Evolutionary conservation across 2,888 invertebrate species (phyloP), one percentile per base, ranked within the genome.

Genomic region (Rhogogaster chlorosoma): DNA sequence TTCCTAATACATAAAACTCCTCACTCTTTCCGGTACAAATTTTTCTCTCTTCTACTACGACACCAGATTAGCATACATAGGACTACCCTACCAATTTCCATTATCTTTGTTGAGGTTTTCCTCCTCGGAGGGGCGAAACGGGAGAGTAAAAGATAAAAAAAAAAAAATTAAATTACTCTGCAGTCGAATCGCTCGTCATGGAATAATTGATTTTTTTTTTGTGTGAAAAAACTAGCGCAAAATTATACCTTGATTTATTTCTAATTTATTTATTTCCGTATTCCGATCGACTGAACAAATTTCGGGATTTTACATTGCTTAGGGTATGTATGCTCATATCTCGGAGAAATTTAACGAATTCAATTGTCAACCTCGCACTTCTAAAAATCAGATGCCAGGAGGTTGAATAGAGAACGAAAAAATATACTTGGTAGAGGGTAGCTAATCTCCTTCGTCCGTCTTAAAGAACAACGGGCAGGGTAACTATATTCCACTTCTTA

Each of bases 61-160:
- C 18, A 29, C 53, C 32, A 15, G 77, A 77, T 77, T 77, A 77
- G 49, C 77, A 77, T 77, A 77, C 53, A 77, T 77, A 77, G 77
- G 77, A 77, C 77, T 77, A 77, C 10, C 32, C 49, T 77, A 26
- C 22, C 49, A 49, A 77, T 77, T 77, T 77, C 77, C 77, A 77
- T 77, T 77, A 77, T 77, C 77, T 53, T 53, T 29, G 18, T 18
- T 32, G 77, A 77, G 77, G 29, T 53, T 77, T 29, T 29, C n/a
- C 38, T 26, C 32, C 77, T 49, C 9, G 32, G 7, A n/a, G 77
- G 49, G 29, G 36, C 3, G 7, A 67, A 32, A 18, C 22, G 6
- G 12, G 45, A 49, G 75, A 36, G 36, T n/a, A 42, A 38, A n/a
- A 73, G 29, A 38, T 38, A 42, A 42, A 22, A 22, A 26, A 38